Evolutionary conservation across 2,113 vertebrate genomes (phyloP), one percentile per base, ranked within the genome.

Genomic region (Plectropomus leopardus): DNA sequence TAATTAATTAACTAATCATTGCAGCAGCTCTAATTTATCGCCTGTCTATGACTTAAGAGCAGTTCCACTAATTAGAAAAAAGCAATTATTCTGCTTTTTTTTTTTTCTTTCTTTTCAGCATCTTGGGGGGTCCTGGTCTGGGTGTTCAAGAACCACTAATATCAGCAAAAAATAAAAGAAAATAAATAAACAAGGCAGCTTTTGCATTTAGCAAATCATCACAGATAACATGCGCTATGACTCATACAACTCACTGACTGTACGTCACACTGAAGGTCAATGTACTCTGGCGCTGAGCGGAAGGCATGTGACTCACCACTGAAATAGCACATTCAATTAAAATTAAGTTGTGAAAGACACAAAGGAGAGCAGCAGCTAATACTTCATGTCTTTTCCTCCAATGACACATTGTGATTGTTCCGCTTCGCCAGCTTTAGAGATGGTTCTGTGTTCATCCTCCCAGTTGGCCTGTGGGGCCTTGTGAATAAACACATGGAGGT

Each of bases 401-500:
- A 75, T 91, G 92, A 92, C 90, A 91, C 87, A 50, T 88, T 79
- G 80, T 82, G 90, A 91, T 89, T 84, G 82, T 91, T 92, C 86
- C 63, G 54, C 89, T 80, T 83, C 59, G 63, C 77, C 61, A 26
- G 80, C 72, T 84, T 75, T 50, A 50, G 87, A 84, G 78, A 92
- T 78, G 87, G 80, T 77, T 86, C 85, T 81, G 67, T 83, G 86
- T 76, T 88, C 84, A 51, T 84, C 78, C 92, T 85, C 88, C 84
- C 86, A 80, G 82, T 87, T 87, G 89, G 92, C 87, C 85, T 80
- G 85, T 79, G 79, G 84, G 88, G 88, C 81, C 82, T 83, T 63
- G 89, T 88, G 92, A 90, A 91, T 89, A 90, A 91, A 89, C 88
- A 90, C 86, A 81, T 78, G 87, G 88, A 90, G 90, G 91, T 86